Conservation (phyloP, 92 coral and sea anemone genomes). For the Epizoanthus stellaris region DNA sequence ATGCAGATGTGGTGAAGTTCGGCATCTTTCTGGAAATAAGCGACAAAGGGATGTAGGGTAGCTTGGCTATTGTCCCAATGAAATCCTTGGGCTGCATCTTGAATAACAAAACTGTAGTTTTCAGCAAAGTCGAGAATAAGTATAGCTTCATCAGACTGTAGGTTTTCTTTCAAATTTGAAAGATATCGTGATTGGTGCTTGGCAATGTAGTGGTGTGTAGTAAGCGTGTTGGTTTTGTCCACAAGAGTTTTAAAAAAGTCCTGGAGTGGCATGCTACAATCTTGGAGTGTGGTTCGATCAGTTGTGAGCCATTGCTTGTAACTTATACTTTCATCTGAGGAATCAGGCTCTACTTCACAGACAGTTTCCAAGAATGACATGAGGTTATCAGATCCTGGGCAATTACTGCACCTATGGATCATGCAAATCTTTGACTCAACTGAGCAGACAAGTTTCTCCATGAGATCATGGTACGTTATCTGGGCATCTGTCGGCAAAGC, state of each 20-base stretch:
- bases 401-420: constrained; percentile 1
- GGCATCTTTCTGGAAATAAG: too few species aligned
- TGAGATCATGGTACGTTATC: constrained; percentile 8
- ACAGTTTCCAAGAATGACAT: neutral
- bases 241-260: constrained; percentile 4
- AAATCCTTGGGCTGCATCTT: too few species aligned
- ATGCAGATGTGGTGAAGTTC: too few species aligned
- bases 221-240: constrained; percentile 17
- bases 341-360: constrained; percentile 1
- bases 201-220: constrained; percentile 6
- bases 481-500: constrained; percentile 11
- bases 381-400: neutral
- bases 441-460: constrained; percentile 15
- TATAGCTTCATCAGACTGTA: too few species aligned
- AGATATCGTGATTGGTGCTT: too few species aligned
- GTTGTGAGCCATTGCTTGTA: constrained; percentile 34
- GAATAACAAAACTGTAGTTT: too few species aligned
- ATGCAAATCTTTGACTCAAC: constrained; percentile 20
- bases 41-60: too few species aligned
- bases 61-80: too few species aligned
- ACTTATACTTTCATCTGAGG: neutral
- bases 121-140: too few species aligned
- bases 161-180: too few species aligned
- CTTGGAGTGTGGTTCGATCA: constrained; percentile 27
- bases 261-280: constrained; percentile 19